Conservation (phyloP, 1,140 invertebrate genomes). For the Drosophila virilis region DNA sequence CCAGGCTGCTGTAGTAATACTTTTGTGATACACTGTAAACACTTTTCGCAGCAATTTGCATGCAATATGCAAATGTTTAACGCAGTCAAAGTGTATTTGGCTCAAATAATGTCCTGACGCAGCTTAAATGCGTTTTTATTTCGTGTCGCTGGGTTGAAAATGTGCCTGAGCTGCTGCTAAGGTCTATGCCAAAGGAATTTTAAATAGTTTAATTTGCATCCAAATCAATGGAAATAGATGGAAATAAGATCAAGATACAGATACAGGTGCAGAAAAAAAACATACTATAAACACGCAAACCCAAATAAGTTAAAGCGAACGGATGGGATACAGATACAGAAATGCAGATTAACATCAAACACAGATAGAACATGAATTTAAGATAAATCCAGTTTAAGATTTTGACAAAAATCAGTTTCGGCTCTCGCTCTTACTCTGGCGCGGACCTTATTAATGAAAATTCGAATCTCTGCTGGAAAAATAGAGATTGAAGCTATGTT, state of each 20-base stretch:
- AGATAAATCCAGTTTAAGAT: too few species aligned
- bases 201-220: not conserved
- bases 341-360: too few species aligned
- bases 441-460: not conserved
- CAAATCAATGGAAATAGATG: not conserved
- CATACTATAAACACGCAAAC: not conserved
- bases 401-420: too few species aligned
- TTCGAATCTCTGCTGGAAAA: not conserved
- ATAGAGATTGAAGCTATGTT: not conserved
- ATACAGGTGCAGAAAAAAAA: not conserved
- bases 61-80: constrained; percentile 34
- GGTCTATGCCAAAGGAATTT: not conserved
- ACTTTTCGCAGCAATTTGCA: constrained; percentile 21
- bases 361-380: too few species aligned
- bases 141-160: not conserved
- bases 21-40: constrained; percentile 19
- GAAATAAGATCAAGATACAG: not conserved
- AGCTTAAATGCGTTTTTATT: not conserved
- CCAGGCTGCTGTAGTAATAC: not conserved
- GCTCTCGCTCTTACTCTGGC: not conserved
- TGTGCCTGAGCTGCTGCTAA: not conserved
- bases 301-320: too few species aligned
- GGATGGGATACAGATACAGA: too few species aligned
- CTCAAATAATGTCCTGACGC: constrained; percentile 18
- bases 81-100: constrained; percentile 14